These are phyloP conservation scores for Linurgus olivaceus DNA, from an alignment of 2,797 vertebrate species.

Conservation along the genomic window DNA sequence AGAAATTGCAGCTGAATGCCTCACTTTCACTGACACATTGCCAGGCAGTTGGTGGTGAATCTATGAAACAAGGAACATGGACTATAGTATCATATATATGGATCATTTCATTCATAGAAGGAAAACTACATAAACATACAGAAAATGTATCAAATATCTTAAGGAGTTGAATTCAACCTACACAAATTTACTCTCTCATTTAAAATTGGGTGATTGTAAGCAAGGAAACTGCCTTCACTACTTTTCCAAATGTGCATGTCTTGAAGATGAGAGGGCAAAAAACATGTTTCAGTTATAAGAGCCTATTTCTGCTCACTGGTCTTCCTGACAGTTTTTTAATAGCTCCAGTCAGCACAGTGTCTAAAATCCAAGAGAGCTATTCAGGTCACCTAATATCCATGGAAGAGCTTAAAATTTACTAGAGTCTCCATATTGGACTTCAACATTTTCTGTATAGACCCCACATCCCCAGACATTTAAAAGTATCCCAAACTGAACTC, in stretches of 20 bases:
- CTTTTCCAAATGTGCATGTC: not conserved
- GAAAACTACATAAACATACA: not conserved
- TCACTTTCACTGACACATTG: not conserved
- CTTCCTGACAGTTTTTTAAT: not conserved
- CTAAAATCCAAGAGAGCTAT: not conserved
- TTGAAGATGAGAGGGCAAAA: not conserved
- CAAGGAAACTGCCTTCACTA: not conserved
- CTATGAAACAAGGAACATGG: not conserved
- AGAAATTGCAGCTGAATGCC: not conserved
- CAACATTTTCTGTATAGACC: not conserved
- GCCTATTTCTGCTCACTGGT: not conserved
- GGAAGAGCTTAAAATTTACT: not conserved
- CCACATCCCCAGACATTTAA: fast-evolving
- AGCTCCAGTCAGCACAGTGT: not conserved
- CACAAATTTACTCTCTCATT: not conserved
- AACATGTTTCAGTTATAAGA: not conserved
- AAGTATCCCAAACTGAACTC: not conserved
- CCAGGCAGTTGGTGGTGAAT: not conserved
- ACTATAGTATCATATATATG: not conserved
- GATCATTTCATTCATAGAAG: not conserved
- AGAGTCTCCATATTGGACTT: fast-evolving
- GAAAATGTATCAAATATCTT: not conserved
- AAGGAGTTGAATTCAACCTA: not conserved
- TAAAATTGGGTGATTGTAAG: not conserved
- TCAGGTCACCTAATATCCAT: not conserved